phyloP scores from a whole-genome alignment of 2,797 vertebrate genomes.

The Hyperoplus lanceolatus region DNA sequence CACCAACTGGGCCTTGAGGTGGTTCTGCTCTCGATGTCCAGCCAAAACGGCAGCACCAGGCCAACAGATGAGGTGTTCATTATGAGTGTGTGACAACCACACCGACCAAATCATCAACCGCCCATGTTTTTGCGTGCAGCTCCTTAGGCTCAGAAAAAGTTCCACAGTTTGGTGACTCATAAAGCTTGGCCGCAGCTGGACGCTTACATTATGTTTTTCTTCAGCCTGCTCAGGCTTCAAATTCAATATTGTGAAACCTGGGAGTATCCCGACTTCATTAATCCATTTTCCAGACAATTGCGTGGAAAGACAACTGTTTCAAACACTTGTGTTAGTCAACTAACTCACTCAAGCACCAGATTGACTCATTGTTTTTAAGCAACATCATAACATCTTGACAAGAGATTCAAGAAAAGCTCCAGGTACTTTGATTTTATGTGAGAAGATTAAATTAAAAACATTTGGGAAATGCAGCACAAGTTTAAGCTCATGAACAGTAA shows the following conservation, averaged over 20 bases:
- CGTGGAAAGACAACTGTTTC: conserved; percentile 43
- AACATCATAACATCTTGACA: conserved; percentile 34
- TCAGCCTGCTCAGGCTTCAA: conserved; percentile 41
- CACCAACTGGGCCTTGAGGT: conserved; percentile 7
- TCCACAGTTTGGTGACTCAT: conserved; percentile 70
- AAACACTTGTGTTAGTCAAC: conserved; percentile 51
- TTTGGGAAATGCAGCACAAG: neutral
- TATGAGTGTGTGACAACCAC: conserved; percentile 32
- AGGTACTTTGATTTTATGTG: too few species aligned
- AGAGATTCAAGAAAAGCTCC: conserved; percentile 13
- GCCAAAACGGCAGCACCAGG: conserved; percentile 25
- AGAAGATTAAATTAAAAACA: neutral
- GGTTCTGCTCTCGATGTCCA: neutral
- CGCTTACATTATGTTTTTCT: conserved; percentile 63
- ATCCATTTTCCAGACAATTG: conserved; percentile 68
- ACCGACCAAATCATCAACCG: conserved; percentile 50
- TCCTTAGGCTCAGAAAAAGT: conserved; percentile 51
- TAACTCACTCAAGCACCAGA: conserved; percentile 27
- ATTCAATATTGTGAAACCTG: conserved; percentile 79
- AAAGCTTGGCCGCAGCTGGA: conserved; percentile 49
- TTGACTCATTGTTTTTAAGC: conserved; percentile 56
- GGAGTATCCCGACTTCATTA: conserved; percentile 74
- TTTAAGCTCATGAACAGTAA: neutral
- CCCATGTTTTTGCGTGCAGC: conserved; percentile 50
- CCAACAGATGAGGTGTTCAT: conserved; percentile 32